phyloP scores from a whole-genome alignment of 2,888 invertebrate species.

The Leptura quadrifasciata region DNA sequence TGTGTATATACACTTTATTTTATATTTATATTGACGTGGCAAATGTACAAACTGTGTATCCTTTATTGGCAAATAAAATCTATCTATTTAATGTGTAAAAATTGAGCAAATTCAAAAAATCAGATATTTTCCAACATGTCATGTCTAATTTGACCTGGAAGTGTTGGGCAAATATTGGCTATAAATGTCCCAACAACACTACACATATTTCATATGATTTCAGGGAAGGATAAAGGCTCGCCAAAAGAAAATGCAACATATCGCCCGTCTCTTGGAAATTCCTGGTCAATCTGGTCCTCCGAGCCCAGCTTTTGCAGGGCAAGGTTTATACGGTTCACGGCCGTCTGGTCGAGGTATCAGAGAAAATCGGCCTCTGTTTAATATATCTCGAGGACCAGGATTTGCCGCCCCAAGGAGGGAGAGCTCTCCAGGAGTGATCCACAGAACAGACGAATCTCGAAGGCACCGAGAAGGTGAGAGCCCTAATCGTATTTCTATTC shows the following conservation, averaged over 20 bases:
- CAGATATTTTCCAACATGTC: too few species aligned
- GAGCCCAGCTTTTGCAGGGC: constrained; percentile 73
- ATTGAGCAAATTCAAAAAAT: too few species aligned
- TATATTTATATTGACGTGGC: too few species aligned
- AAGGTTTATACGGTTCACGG: constrained; percentile 66
- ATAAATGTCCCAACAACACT: too few species aligned
- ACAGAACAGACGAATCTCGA: constrained; percentile 66
- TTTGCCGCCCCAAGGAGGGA: constrained; percentile 73
- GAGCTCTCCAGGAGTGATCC: constrained; percentile 70
- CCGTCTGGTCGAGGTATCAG: constrained; percentile 67
- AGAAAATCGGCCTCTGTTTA: constrained; percentile 71
- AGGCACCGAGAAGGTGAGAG: constrained; percentile 64
- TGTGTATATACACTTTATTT: too few species aligned
- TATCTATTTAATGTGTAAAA: too few species aligned
- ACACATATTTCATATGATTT: constrained; percentile 47
- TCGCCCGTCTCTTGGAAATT: constrained; percentile 93
- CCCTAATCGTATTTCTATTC: constrained; percentile 63
- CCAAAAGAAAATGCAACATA: constrained; percentile 97
- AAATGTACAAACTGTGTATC: too few species aligned
- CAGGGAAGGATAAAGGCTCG: constrained; percentile 94
- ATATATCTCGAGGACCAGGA: constrained; percentile 70
- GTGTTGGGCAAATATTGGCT: too few species aligned
- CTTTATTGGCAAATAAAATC: too few species aligned
- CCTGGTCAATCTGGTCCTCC: constrained; percentile 77
- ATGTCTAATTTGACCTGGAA: too few species aligned